Conservation (phyloP, 2,888 invertebrate species). For the Liopterus haemorrhoidalis region DNA sequence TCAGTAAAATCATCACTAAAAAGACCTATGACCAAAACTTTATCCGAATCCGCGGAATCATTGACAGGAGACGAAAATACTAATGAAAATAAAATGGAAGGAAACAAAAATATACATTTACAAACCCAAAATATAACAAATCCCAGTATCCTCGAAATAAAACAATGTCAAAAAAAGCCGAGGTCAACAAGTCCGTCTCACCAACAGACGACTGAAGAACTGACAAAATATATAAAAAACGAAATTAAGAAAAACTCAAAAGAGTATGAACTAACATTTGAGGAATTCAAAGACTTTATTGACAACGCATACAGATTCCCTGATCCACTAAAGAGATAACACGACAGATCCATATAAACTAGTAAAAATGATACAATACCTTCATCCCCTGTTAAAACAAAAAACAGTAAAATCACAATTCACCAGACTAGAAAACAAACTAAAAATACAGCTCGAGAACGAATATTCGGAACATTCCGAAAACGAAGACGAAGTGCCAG, state of each 20-base stretch:
- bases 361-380: slow-evolving; percentile 3
- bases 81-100: too few relatives aligned
- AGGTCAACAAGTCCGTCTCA: neutral
- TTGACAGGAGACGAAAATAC: too few relatives aligned
- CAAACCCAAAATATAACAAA: neutral
- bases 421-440: slow-evolving; percentile 4
- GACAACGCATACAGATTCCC: neutral
- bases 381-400: slow-evolving; percentile 1
- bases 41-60: neutral
- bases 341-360: slow-evolving; percentile 1
- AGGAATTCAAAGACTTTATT: slow-evolving; percentile 8
- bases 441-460: slow-evolving; percentile 5
- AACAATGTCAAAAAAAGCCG: neutral
- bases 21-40: neutral
- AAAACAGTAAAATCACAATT: slow-evolving; percentile 5
- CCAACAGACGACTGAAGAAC: too few relatives aligned
- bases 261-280: slow-evolving; percentile 2
- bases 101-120: neutral
- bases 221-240: neutral
- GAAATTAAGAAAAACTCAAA: neutral
- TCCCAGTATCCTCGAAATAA: neutral
- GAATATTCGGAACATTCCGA: too few relatives aligned
- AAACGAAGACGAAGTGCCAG: slow-evolving; percentile 2
- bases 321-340: neutral
- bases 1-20: neutral